Base-by-base conservation (phyloP, 2,888 invertebrate species). In the Mimachlamys varia region DNA sequence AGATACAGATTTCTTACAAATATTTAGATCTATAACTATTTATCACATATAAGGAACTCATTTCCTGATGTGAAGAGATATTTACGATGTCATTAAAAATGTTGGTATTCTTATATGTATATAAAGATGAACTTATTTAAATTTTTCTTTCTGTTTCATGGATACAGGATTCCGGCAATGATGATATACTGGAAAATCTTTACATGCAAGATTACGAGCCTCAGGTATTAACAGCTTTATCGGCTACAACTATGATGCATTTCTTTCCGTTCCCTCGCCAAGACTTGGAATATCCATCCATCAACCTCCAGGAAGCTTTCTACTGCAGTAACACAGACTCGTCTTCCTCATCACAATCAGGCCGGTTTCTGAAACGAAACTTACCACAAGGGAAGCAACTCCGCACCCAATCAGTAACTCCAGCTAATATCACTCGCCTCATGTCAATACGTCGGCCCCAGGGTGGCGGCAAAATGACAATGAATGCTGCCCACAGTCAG, bases 191-290 rank as follows among this genome's bases (percentile, higher is more conserved):
- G 13, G 88, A 91, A n/a, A 91, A 92, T 58, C 50, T 95, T 49
- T 94, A 92, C 89, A 88, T 92, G 15, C 89, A 92, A 19, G 92
- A 93, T 12, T 95, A 94, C 89, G 94, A 95, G 53, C 94, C 96
- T 15, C 95, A 95, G 49, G 95, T 96, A 22, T 92, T 96, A 17
- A 93, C 95, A 0, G 96, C 95, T 0, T 94, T 95, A 1, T 95
- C 95, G 3, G 92, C 94, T 5, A 94, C 94, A 33, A 95, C 95
- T 27, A 96, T 96, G 90, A 92, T 95, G 50, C 94, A 95, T 90
- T 96, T 96, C 87, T 94, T 94, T 90, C 94, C 94, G 0, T 91
- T 91, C 88, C 92, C 94, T 2, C 93, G 94, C 87, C 94, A 94
- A 89, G 96, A 95, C 89, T 90, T 92, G 0, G 93, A 93, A 38